Evolutionary conservation across 2,797 vertebrate species (phyloP).

Genomic region (Sebastolobus alascanus): DNA sequence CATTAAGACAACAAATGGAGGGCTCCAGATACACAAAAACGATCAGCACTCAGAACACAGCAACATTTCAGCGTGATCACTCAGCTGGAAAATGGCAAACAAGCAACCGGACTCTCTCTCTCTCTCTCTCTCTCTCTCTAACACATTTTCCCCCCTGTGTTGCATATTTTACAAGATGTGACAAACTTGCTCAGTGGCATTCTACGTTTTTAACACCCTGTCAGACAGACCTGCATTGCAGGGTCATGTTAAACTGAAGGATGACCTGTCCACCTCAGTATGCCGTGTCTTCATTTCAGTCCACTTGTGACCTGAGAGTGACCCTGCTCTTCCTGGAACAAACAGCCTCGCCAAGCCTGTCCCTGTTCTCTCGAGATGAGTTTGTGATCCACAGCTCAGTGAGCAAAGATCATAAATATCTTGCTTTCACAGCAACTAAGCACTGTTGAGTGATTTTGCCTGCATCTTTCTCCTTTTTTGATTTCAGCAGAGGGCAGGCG

Average conservation of each 20-base stretch:
- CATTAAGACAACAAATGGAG: slow-evolving; percentile 32
- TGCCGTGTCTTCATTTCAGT: slow-evolving; percentile 39
- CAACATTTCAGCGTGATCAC: slow-evolving; percentile 33
- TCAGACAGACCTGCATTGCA: not conserved
- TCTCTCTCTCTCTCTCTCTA: not conserved
- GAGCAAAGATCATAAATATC: slow-evolving; percentile 76
- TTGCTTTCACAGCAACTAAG: slow-evolving; percentile 63
- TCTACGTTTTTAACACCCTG: slow-evolving; percentile 18
- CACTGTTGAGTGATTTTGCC: slow-evolving; percentile 44
- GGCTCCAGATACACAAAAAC: slow-evolving; percentile 1
- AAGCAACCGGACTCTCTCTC: slow-evolving; percentile 7
- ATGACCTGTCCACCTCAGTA: slow-evolving; percentile 20
- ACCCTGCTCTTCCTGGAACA: slow-evolving; percentile 37
- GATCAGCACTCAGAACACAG: slow-evolving; percentile 17
- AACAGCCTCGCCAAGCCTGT: slow-evolving; percentile 19
- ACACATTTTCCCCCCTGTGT: not conserved
- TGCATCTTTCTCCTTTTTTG: slow-evolving; percentile 17
- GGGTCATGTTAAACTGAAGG: slow-evolving; percentile 23
- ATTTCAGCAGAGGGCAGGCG: slow-evolving; percentile 15
- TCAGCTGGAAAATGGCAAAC: slow-evolving; percentile 50
- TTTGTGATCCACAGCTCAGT: slow-evolving; percentile 37
- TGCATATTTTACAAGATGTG: slow-evolving; percentile 39
- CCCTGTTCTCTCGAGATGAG: slow-evolving; percentile 35
- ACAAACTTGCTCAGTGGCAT: slow-evolving; percentile 14
- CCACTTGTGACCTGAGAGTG: slow-evolving; percentile 25